Evolutionary conservation across 1,140 invertebrate species (phyloP).

Genomic region (Zaprionus tsacasi): DNA sequence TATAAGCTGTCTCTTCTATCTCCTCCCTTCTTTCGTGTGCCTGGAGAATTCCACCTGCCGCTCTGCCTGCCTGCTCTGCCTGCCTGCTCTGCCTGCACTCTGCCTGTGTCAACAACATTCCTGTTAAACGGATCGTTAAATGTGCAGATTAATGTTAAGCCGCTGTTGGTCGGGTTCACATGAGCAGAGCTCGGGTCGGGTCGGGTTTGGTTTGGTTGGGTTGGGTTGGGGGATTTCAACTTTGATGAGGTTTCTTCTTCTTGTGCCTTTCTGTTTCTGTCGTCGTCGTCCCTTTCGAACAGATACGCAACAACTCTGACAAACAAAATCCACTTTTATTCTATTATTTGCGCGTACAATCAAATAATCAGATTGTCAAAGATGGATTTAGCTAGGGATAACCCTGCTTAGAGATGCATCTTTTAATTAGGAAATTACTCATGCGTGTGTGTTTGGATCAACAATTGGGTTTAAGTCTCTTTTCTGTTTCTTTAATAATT

Average conservation of each 20-base stretch:
- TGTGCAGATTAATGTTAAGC: constrained; percentile 50
- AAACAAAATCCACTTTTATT: constrained; percentile 8
- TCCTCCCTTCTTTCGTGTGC: not conserved
- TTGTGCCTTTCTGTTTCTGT: constrained; percentile 19
- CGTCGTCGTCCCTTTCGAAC: not conserved
- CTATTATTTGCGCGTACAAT: not conserved
- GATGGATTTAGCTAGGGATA: not conserved
- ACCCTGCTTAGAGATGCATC: not conserved
- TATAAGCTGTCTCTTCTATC: not conserved
- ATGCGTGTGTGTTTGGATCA: not conserved
- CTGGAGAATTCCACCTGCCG: not conserved
- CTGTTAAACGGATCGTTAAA: constrained; percentile 64
- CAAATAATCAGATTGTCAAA: constrained; percentile 7
- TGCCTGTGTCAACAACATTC: constrained; percentile 40
- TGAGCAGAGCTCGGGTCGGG: not conserved
- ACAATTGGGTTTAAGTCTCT: not conserved
- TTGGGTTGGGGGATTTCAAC: constrained; percentile 8
- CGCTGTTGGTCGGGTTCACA: constrained; percentile 19
- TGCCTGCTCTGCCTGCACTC: not conserved
- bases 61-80: not conserved
- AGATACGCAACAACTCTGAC: not conserved
- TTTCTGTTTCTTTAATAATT: not conserved
- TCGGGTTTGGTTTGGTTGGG: too few species aligned
- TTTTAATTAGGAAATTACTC: not conserved
- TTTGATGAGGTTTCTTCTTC: constrained; percentile 31